These are phyloP conservation scores for Anoplophora glabripennis DNA, from an alignment of 1,140 invertebrate genomes.

Conservation along the genomic window DNA sequence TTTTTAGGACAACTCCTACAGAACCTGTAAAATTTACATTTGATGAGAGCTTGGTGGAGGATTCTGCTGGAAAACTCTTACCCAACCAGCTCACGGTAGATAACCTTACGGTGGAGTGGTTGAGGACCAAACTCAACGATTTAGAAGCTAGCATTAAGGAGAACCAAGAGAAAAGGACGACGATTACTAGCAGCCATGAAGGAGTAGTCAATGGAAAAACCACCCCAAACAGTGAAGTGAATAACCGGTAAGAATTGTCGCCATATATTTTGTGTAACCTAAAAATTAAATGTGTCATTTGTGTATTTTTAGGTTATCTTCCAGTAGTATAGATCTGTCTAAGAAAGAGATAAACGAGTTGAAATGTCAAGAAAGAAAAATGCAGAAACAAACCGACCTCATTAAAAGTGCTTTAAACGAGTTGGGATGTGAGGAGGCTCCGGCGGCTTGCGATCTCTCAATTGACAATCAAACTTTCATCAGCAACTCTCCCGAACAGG, in stretches of 20 bases:
- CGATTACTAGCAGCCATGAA: constrained; percentile 26
- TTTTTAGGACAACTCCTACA: constrained; percentile 66
- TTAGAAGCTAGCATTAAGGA: constrained; percentile 70
- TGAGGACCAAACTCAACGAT: constrained; percentile 72
- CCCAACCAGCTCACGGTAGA: constrained; percentile 84
- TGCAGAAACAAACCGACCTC: constrained; percentile 74
- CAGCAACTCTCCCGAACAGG: constrained; percentile 42
- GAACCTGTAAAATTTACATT: constrained; percentile 76
- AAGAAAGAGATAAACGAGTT: constrained; percentile 57
- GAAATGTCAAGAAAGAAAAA: constrained; percentile 76
- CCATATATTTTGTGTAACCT: background rate
- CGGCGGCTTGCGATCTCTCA: constrained; percentile 75
- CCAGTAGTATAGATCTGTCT: constrained; percentile 31
- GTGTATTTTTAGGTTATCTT: constrained; percentile 25
- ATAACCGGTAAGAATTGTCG: constrained; percentile 35
- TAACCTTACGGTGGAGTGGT: constrained; percentile 85
- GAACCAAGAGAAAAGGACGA: constrained; percentile 60
- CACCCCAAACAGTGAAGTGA: constrained; percentile 37
- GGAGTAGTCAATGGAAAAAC: constrained; percentile 40
- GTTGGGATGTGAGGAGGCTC: constrained; percentile 80
- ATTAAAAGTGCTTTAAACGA: constrained; percentile 79
- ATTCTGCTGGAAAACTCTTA: constrained; percentile 75
- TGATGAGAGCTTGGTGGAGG: constrained; percentile 79
- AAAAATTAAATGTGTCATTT: background rate
- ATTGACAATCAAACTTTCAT: constrained; percentile 55